Base-by-base conservation (phyloP, 53 echinoderm and acorn worm species). In the Holothuria leucospilota region DNA sequence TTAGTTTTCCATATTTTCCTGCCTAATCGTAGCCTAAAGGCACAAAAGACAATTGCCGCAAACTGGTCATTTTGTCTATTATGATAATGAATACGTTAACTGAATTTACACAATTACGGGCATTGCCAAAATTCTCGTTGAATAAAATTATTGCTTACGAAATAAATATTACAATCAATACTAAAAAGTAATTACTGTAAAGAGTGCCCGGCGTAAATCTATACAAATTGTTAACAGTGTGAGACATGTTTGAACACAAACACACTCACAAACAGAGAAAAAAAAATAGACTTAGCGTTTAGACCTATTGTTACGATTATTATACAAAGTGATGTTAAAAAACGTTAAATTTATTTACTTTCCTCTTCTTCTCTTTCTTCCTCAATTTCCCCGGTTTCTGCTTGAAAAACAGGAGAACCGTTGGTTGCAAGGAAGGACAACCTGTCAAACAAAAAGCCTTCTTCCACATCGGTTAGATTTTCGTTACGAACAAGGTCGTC, bases 361-460 rank as follows among this genome's bases (percentile, higher is more conserved):
- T 77, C 78, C 13, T 67, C 30, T 6, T 67, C 67, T 29, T 6
- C 30, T 30, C 5, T 6, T 77, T 77, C 12, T n/a, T 52, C 58
- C 9, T 15, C 78, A 27, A 10, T 77, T 51, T 77, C 59, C 20
- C 58, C 78, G 24, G 51, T 27, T 77, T 77, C 78, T 25, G 14
- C 71, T 71, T 71, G 71, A 0, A 42, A 71, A 71, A 71, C 71
- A 30, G 71, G 71, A 71, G 42, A 71, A 68, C 68, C 68, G 68
- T 68, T 68, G 68, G 68, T 28, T 9, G 23, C 11, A 8, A 68
- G 11, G 0, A 68, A 68, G 34, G 8, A 68, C 34, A 68, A 68
- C 68, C 68, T 68, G 11, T 68, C 11, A 9, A 28, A 68, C 68
- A 68, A 68, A 68, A 28, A 68, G 3, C 5, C 25, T 68, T 68